Percentiles rank a stretch among this genome's conserved stretches.
These are phyloP conservation scores for Nibea coibor DNA, from an alignment of 2,113 vertebrate species.

Conservation along the genomic window DNA sequence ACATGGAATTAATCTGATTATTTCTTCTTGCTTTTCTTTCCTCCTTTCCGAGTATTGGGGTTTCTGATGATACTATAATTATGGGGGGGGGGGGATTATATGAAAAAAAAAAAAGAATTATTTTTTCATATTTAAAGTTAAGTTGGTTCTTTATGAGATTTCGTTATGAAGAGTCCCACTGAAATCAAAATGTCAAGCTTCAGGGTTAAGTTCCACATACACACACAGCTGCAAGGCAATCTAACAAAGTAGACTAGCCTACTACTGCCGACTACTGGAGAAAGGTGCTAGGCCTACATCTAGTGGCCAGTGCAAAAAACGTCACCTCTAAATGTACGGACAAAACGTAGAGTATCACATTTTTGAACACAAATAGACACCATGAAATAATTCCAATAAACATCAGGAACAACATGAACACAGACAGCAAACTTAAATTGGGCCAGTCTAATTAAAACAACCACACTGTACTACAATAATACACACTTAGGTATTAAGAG, in stretches of 20 bases:
- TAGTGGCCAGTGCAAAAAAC: conserved; percentile 40
- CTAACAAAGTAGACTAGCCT: background rate
- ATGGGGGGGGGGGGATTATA: too few relatives aligned
- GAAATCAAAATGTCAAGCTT: background rate
- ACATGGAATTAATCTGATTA: background rate
- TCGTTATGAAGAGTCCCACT: background rate
- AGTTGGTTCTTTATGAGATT: background rate
- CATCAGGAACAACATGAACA: background rate
- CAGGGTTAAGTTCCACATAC: background rate
- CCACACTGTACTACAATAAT: background rate
- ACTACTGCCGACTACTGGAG: background rate
- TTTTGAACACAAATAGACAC: background rate
- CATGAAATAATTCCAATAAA: background rate
- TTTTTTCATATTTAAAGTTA: background rate
- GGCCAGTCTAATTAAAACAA: background rate
- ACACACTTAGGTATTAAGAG: background rate
- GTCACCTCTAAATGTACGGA: background rate
- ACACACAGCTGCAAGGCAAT: background rate
- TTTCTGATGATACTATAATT: background rate
- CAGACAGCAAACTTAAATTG: background rate
- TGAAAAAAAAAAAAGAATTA: too few relatives aligned
- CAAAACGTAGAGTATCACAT: too few relatives aligned
- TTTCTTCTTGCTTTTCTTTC: too few relatives aligned
- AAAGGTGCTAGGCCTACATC: conserved; percentile 25
- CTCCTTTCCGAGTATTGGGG: background rate